Conservation (phyloP, 1,140 invertebrate genomes). For the Spodoptera litura region DNA sequence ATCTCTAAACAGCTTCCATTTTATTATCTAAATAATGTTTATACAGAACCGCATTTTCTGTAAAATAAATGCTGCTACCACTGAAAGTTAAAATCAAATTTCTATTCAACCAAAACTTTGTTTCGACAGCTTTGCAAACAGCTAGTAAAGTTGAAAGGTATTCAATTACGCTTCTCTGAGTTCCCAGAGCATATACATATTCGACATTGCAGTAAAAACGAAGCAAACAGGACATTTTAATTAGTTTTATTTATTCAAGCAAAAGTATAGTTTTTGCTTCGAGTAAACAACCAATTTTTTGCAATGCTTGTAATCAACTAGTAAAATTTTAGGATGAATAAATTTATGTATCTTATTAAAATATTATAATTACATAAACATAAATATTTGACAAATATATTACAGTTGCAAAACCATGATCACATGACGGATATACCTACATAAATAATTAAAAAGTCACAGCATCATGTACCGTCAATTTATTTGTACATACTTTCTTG, state of each 20-base stretch:
- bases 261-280: no score
- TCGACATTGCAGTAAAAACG: conserved; percentile 39
- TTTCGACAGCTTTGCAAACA: conserved; percentile 56
- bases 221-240: conserved; percentile 1
- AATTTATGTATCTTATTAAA: no score
- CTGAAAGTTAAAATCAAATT: conserved; percentile 54
- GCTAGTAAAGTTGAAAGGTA: conserved; percentile 55
- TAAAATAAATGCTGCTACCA: conserved; percentile 46
- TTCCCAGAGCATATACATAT: conserved; percentile 46
- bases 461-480: no score
- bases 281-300: no score
- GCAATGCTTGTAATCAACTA: no score
- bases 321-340: no score
- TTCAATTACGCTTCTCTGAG: conserved; percentile 55
- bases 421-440: no score
- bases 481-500: no score
- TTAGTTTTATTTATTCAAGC: neutral
- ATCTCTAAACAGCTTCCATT: neutral
- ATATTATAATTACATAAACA: no score
- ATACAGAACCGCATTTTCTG: conserved; percentile 14
- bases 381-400: no score
- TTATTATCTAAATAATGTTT: neutral
- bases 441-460: no score
- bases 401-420: no score
- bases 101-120: conserved; percentile 51